A percentile compares a stretch with the other conserved stretches of the same genome.
These are phyloP conservation scores for Melanostigma gelatinosum DNA, from an alignment of 2,113 vertebrate genomes.

Conservation along the genomic window DNA sequence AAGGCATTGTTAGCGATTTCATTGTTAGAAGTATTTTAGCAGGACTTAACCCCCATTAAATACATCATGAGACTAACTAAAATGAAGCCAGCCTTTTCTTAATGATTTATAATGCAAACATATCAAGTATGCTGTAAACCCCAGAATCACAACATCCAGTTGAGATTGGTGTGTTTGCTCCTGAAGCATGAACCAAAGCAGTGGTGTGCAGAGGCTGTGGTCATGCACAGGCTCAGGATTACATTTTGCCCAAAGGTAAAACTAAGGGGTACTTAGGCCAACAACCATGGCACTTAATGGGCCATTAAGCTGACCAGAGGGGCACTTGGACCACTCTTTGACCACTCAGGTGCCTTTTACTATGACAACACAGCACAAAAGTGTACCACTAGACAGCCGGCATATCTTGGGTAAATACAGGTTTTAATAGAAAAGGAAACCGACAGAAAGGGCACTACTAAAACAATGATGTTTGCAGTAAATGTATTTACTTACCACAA, in stretches of 20 bases:
- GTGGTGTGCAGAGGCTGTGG: neutral
- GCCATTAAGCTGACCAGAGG: conserved; percentile 35
- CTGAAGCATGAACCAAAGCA: neutral
- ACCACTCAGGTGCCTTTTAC: conserved; percentile 14
- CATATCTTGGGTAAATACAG: neutral
- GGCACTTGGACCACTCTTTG: conserved; percentile 18
- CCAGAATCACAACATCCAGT: neutral
- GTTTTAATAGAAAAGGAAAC: conserved; percentile 6
- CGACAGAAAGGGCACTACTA: neutral
- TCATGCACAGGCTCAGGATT: neutral
- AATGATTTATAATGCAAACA: neutral
- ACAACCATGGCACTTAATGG: conserved; percentile 35
- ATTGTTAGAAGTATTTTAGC: neutral
- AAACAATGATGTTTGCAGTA: neutral
- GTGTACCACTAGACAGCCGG: conserved; percentile 11
- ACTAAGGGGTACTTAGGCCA: conserved; percentile 9
- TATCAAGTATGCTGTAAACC: neutral
- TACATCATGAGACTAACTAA: neutral
- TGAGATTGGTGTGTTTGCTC: neutral
- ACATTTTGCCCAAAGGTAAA: conserved; percentile 7
- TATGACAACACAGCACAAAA: conserved; percentile 25
- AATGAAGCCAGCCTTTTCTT: neutral
- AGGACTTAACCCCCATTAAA: neutral
- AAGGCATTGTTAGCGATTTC: neutral
- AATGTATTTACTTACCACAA: conserved; percentile 86